Percentiles rank a stretch among this genome's conserved stretches.
Conservation (phyloP, 2,888 invertebrate genomes). For the Aleiodes testaceus region DNA sequence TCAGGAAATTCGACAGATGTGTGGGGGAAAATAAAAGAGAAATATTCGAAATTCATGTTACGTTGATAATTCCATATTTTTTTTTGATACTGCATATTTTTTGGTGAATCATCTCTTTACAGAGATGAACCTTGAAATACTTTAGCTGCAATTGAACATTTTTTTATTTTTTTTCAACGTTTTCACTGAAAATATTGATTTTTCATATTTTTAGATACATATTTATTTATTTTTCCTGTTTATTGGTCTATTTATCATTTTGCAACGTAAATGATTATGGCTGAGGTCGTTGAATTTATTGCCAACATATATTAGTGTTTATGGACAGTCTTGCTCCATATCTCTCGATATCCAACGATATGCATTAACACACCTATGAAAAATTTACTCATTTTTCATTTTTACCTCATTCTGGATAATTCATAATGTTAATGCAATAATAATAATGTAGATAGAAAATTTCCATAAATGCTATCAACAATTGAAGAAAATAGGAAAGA, state of each 20-base stretch:
- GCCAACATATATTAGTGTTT: conserved; percentile 25
- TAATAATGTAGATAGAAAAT: background rate
- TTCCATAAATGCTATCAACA: background rate
- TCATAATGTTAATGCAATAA: background rate
- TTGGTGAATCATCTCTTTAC: conserved; percentile 3
- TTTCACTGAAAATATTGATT: background rate
- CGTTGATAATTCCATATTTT: too few relatives aligned
- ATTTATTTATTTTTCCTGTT: background rate
- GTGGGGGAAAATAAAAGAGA: background rate
- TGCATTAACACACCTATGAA: conserved; percentile 8
- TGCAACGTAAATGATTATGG: conserved; percentile 16
- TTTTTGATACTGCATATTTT: too few relatives aligned
- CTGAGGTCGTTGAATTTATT: conserved; percentile 27
- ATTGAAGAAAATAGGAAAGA: conserved; percentile 2
- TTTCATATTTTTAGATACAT: conserved; percentile 12
- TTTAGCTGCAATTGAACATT: too few relatives aligned
- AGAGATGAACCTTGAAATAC: background rate
- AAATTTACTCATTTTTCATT: background rate
- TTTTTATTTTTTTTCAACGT: background rate
- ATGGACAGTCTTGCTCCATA: conserved; percentile 26
- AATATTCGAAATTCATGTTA: too few relatives aligned
- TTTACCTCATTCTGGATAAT: background rate
- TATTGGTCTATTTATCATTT: conserved; percentile 13
- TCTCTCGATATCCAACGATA: conserved; percentile 22
- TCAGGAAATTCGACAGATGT: background rate